A percentile compares a stretch with the other conserved stretches of the same genome.
Evolutionary conservation across 2,797 vertebrate species (phyloP).

Genomic region (Octomys mimax): DNA sequence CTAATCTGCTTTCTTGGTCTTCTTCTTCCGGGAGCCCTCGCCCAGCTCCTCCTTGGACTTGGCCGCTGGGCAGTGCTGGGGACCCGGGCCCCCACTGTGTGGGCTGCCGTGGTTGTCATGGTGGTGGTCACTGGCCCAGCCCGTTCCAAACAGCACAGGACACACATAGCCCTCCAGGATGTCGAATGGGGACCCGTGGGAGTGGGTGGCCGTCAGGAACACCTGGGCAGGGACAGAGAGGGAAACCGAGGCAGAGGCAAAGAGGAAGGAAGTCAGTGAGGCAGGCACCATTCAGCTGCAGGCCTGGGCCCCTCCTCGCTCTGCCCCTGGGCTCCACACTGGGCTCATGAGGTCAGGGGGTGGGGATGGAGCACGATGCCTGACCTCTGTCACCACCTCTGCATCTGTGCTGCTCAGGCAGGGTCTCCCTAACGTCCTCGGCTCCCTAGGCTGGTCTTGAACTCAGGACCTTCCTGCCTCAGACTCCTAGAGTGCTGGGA

Average conservation of each 20-base stretch:
- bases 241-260: neutral
- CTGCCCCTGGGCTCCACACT: neutral
- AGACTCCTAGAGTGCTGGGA: neutral
- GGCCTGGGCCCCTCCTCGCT: neutral
- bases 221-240: slow-evolving; percentile 89
- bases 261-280: neutral
- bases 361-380: no score
- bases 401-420: neutral
- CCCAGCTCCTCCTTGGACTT: slow-evolving; percentile 97
- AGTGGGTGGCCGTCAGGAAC: slow-evolving; percentile 97
- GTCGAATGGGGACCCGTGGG: slow-evolving; percentile 96
- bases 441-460: neutral
- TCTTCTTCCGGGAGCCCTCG: slow-evolving; percentile 96
- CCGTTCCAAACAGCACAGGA: slow-evolving; percentile 94
- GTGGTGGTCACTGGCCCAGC: slow-evolving; percentile 86
- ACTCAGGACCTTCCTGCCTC: neutral
- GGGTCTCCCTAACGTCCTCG: neutral
- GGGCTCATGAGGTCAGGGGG: neutral
- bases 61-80: slow-evolving; percentile 87
- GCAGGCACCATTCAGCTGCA: neutral
- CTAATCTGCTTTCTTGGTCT: slow-evolving; percentile 98
- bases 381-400: neutral
- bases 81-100: neutral
- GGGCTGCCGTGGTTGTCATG: slow-evolving; percentile 88
- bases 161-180: slow-evolving; percentile 94